Evolutionary conservation across 2,888 invertebrate species (phyloP), one percentile per base, ranked within the genome.

Genomic region (Phyllotreta striolata): DNA sequence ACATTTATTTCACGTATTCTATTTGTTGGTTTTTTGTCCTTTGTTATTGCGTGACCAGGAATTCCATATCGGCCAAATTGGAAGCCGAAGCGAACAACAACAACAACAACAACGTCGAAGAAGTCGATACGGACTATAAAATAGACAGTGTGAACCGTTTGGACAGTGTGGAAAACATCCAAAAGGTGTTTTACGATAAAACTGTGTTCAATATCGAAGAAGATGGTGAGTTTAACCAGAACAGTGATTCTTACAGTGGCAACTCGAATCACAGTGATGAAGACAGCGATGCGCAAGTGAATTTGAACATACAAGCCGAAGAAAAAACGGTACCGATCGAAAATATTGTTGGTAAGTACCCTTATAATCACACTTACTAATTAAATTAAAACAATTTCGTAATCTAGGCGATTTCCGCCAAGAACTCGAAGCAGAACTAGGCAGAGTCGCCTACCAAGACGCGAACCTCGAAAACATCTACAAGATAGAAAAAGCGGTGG

Each of bases 341-440:
- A 61, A 68, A 74, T 68, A 72, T 86, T 47, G 84, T 86, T 64
- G 69, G 69, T 64, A 35, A 60, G 64, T 56, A 41, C 24, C 34
- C n/a, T 43, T 10, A 14, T 39, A 40, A 13, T 12, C 8, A 40
- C 39, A 14, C 9, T 6, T 13, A 1, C 52, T 38, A 39, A 4
- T 47, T 37, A 7, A 13, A 63, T 34, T 63, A 66, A 62, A 44
- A 9, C 37, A 8, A 49, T 24, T 49, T 58, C n/a, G 5, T 56
- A 12, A 38, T 6, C 83, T 86, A 67, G 69, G 69, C 34, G 84
- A 87, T 77, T 87, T 87, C 70, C 85, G 84, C 65, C 85, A 85
- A 76, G 87, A 87, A 81, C 82, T 87, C 43, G 85, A 86, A 80
- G 84, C 85, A 64, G 86, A 86, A 82, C 84, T 86, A 57, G 85